A percentile compares a stretch with the other conserved stretches of the same genome.
These are phyloP conservation scores for Neogale vison DNA, from an alignment of 2,113 vertebrate genomes.

Conservation along the genomic window DNA sequence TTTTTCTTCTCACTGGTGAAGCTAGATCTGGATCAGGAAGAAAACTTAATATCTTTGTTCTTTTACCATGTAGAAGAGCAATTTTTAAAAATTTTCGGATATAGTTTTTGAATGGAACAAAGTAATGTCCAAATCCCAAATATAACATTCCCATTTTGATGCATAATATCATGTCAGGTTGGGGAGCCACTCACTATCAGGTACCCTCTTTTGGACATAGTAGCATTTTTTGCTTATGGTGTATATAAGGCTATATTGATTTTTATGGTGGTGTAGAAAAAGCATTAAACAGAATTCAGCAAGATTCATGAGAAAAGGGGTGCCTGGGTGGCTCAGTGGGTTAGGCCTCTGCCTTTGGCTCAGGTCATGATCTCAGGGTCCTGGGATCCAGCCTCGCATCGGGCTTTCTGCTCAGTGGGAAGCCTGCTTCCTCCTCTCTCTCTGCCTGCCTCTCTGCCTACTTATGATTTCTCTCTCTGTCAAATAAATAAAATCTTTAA, in stretches of 20 bases:
- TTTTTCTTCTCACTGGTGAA: conserved; percentile 37
- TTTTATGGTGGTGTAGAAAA: not conserved
- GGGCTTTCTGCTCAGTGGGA: too few relatives aligned
- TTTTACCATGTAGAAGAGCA: not conserved
- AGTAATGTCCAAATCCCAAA: conserved; percentile 10
- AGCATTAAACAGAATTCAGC: not conserved
- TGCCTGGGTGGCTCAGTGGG: too few relatives aligned
- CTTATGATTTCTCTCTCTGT: too few relatives aligned
- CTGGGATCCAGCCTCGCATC: too few relatives aligned
- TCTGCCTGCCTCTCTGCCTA: too few relatives aligned
- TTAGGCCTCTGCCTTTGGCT: too few relatives aligned
- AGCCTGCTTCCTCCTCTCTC: too few relatives aligned
- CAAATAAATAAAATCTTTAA: too few relatives aligned
- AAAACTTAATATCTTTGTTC: conserved; percentile 23
- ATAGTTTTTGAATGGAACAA: not conserved
- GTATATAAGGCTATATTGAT: not conserved
- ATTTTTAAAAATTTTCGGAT: not conserved
- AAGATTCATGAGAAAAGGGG: not conserved
- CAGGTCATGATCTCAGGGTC: too few relatives aligned
- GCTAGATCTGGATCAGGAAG: conserved; percentile 5
- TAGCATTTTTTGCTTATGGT: not conserved
- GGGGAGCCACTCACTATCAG: not conserved
- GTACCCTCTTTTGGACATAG: not conserved
- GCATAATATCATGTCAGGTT: not conserved
- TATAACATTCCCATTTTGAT: not conserved